Evolutionary conservation across 1,140 invertebrate genomes (phyloP).

Genomic region (Hestina assimilis): DNA sequence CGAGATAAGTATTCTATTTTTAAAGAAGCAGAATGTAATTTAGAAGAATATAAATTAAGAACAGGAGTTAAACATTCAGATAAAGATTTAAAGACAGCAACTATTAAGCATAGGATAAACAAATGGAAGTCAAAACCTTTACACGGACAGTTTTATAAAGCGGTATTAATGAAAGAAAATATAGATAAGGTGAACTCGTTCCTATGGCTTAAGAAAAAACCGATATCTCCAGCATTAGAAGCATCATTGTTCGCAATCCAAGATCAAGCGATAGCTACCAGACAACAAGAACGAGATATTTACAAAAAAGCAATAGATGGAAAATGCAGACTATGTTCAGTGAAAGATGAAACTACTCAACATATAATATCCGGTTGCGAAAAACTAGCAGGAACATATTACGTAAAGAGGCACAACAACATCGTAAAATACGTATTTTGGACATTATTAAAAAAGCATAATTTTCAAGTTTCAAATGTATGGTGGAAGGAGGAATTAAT

Average conservation of each 20-base stretch:
- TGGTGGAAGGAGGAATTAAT: too few species aligned
- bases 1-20: background rate
- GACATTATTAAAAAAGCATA: too few species aligned
- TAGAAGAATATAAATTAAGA: background rate
- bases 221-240: background rate
- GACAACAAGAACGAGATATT: background rate
- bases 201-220: background rate
- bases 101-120: background rate
- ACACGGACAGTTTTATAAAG: background rate
- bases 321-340: background rate
- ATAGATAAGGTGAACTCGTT: background rate
- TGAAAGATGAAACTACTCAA: background rate
- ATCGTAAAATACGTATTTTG: too few species aligned
- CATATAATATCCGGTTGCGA: background rate
- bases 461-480: too few species aligned
- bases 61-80: background rate
- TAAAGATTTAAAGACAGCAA: background rate
- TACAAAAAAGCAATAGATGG: background rate
- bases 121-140: background rate
- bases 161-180: background rate
- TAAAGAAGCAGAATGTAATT: background rate
- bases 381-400: too few species aligned
- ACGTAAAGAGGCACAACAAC: too few species aligned
- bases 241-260: background rate
- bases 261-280: background rate